Evolutionary conservation across 2,888 invertebrate genomes (phyloP), one percentile per base, ranked within the genome.

Genomic region (Agriopis marginaria): DNA sequence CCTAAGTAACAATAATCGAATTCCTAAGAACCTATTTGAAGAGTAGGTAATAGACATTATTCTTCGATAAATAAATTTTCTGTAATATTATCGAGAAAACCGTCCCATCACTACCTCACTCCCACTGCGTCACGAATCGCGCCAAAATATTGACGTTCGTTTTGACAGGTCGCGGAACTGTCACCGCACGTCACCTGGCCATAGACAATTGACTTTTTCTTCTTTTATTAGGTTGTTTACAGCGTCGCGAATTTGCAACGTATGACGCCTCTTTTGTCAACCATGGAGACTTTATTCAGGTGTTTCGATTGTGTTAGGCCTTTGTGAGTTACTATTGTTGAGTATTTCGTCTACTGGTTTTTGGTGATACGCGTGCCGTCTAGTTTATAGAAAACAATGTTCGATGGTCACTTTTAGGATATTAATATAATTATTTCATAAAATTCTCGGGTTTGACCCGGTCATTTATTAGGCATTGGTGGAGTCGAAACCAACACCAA

Each of bases 61-160:
- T 45, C 11, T 12, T 45, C 23, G 17, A 10, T 23, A 51, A 17
- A 23, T 51, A 51, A 23, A 7, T 44, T 14, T 10, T 63, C 59
- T 69, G 66, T 63, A 72, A 61, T 62, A 40, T 60, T 49, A 60
- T 60, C 51, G 61, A 51, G 42, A 17, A 67, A 64, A 73, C 69
- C 63, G 68, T 64, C 76, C 71, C 75, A 77, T 70, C 77, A 68
- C 76, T 75, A 74, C 40, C 39, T 70, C 75, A 72, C 83, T 73
- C 92, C 90, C 79, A 88, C 91, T 80, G 93, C 92, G 93, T 87
- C 79, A 74, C 93, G 79, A 93, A 93, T 93, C 90, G 90, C 91
- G 92, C 92, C 83, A 88, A 89, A 89, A 89, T 89, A 89, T 89
- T 89, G 89, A 89, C 86, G 88, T 89, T 82, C 85, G 78, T 76